Evolutionary conservation across 2,113 vertebrate genomes (phyloP).

Genomic region (Mirounga angustirostris): DNA sequence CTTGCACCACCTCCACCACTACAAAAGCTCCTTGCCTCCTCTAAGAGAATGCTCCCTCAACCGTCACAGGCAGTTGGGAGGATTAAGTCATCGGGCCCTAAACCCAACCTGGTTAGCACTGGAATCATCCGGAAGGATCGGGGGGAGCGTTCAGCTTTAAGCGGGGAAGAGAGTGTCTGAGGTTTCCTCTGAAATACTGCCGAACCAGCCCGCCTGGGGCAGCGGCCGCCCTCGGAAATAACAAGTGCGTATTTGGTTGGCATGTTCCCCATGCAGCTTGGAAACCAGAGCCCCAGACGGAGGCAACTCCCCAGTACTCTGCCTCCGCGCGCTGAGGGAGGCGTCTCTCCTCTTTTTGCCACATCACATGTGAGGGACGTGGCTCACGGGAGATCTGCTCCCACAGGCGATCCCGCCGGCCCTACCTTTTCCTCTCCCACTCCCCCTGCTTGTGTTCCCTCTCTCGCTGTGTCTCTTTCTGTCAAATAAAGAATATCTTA

Average conservation of each 20-base stretch:
- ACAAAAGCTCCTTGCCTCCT: neutral
- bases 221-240: rapidly evolving
- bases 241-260: rapidly evolving
- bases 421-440: neutral
- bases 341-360: neutral
- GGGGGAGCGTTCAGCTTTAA: neutral
- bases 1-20: neutral
- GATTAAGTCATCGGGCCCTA: neutral
- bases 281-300: neutral
- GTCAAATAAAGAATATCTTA: too few species aligned
- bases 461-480: too few species aligned
- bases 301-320: neutral
- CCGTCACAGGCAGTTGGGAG: too few species aligned
- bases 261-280: neutral
- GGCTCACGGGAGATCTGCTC: rapidly evolving
- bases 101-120: neutral
- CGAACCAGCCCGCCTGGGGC: too few species aligned
- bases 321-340: rapidly evolving
- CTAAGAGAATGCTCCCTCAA: too few species aligned
- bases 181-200: neutral
- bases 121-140: neutral
- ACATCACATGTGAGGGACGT: rapidly evolving
- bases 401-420: neutral
- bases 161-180: neutral
- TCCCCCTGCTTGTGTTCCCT: too few species aligned